These are phyloP conservation scores for Lutjanus erythropterus DNA, from an alignment of 2,113 vertebrate genomes.

Conservation along the genomic window DNA sequence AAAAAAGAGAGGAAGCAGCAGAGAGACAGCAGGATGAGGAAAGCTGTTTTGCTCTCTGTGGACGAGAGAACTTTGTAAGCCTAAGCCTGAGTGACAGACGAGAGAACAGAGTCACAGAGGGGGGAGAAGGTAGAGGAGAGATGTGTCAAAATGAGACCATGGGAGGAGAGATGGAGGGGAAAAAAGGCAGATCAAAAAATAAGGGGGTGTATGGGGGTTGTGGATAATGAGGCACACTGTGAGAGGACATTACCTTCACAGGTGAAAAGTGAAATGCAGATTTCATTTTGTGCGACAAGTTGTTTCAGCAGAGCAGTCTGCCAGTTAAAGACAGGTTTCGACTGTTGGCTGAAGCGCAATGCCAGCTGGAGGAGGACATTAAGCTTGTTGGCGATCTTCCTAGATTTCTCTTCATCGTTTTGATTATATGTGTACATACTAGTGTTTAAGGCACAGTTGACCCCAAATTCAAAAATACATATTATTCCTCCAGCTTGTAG, in stretches of 20 bases:
- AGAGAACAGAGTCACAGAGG: constrained; percentile 9
- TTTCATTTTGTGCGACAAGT: not conserved
- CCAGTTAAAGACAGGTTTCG: not conserved
- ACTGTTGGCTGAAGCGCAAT: not conserved
- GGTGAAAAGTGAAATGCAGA: not conserved
- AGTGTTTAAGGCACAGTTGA: no score
- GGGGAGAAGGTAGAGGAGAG: not conserved
- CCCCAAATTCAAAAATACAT: no score
- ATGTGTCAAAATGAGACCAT: not conserved
- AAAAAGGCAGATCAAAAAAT: not conserved
- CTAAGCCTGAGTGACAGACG: constrained; percentile 49
- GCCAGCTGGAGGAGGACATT: fast-evolving
- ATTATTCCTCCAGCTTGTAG: no score
- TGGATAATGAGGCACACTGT: not conserved
- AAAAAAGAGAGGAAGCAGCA: not conserved
- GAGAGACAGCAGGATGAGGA: not conserved
- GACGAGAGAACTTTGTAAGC: not conserved
- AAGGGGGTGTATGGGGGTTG: not conserved
- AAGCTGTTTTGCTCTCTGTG: constrained; percentile 1
- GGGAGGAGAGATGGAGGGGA: not conserved
- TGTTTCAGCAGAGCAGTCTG: not conserved
- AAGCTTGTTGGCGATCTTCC: not conserved
- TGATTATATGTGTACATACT: not conserved
- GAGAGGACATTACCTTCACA: constrained; percentile 2
- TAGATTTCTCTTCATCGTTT: not conserved